Conservation (phyloP, 2,888 invertebrate species). For the Parasteatoda lunata region DNA sequence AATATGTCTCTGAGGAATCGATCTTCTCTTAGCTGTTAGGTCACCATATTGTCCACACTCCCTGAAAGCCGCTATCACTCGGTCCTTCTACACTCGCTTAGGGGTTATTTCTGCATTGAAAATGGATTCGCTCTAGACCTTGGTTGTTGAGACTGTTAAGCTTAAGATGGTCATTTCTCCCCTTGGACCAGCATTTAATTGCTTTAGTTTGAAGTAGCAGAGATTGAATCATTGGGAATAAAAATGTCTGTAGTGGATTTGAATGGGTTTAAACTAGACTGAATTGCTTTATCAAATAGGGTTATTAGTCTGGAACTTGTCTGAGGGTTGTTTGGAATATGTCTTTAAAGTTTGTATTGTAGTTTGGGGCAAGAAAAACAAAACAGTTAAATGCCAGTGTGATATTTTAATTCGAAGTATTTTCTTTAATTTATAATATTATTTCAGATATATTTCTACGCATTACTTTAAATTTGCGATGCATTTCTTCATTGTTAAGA, state of each 20-base stretch:
- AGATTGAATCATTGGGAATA: constrained; percentile 12
- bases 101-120: constrained; percentile 58
- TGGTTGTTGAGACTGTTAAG: constrained; percentile 31
- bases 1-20: constrained; percentile 63
- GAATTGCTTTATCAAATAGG: no score
- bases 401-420: no score
- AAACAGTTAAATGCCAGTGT: no score
- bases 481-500: no score
- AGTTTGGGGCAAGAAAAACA: no score
- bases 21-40: constrained; percentile 61
- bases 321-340: no score
- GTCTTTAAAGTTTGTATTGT: no score
- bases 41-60: constrained; percentile 67
- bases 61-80: constrained; percentile 50
- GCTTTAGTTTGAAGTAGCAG: constrained; percentile 24
- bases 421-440: no score
- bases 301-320: no score
- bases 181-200: constrained; percentile 45
- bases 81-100: constrained; percentile 41
- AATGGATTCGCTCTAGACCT: constrained; percentile 32
- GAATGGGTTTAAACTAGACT: no score
- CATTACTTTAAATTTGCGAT: no score
- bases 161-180: constrained; percentile 44
- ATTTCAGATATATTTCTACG: no score
- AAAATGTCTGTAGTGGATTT: background rate